Conservation (phyloP, 1,140 invertebrate species). For the Medauroidea extradentata region DNA sequence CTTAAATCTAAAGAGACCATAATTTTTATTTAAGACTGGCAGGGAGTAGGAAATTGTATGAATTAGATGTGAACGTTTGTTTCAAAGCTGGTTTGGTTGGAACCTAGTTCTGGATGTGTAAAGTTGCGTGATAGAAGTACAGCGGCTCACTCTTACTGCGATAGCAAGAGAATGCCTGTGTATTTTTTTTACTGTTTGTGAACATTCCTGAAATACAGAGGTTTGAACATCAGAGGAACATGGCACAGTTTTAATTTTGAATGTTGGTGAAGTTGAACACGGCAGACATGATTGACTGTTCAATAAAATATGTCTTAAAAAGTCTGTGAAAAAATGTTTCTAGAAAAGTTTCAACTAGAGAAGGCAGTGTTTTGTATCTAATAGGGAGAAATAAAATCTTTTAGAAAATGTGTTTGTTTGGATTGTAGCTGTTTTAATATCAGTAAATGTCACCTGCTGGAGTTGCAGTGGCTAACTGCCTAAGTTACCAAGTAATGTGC, state of each 20-base stretch:
- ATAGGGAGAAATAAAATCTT: slow-evolving; percentile 48
- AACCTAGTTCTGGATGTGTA: slow-evolving; percentile 1
- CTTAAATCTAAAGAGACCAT: slow-evolving; percentile 11
- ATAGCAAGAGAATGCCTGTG: slow-evolving; percentile 8
- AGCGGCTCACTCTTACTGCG: neutral
- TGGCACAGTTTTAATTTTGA: slow-evolving; percentile 47
- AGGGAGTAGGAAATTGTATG: neutral
- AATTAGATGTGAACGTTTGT: neutral
- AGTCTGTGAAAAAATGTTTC: slow-evolving; percentile 46
- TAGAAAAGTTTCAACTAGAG: slow-evolving; percentile 44
- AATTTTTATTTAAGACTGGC: slow-evolving; percentile 18
- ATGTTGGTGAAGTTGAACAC: slow-evolving; percentile 31
- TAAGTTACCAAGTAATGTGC: no score
- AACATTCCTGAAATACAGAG: slow-evolving; percentile 49
- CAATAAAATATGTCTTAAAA: slow-evolving; percentile 38
- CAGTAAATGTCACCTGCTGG: no score
- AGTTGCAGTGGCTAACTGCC: no score
- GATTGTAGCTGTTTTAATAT: no score
- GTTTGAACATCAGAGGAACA: slow-evolving; percentile 51
- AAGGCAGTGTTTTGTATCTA: slow-evolving; percentile 48
- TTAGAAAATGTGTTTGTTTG: slow-evolving; percentile 40
- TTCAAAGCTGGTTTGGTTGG: neutral
- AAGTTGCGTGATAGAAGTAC: neutral
- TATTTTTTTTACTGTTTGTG: slow-evolving; percentile 33
- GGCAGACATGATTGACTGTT: neutral